Base-by-base conservation (phyloP, 2,888 invertebrate genomes). In the Xanthia icteritia region DNA sequence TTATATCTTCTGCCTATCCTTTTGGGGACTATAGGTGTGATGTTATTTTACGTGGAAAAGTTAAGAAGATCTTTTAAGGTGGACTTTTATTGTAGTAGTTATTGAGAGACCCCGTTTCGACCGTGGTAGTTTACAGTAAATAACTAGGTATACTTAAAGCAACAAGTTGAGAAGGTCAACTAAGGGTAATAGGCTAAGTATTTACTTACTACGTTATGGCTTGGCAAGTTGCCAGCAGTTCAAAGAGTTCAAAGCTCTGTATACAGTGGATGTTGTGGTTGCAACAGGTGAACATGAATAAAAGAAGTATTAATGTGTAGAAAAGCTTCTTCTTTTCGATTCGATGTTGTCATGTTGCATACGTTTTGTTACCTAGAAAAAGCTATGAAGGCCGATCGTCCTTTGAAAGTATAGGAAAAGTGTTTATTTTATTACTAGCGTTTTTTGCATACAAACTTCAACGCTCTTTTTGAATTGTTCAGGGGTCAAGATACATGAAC, bases 111-210 rank as follows among this genome's bases (percentile, higher is more conserved):
- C 17, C 15, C 2, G 27, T 27, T 58, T 58, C 17, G 8, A 17
- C 31, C 13, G 13, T 15, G 5, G 8, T 27, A 48, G 17, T n/a
- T 67, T 27, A 27, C 48, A 39, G 2, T 69, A n/a, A 4, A 42
- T 60, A 61, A 8, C 0, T 9, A 36, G 8, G 15, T 15, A 58
- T 15, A 39, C n/a, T 71, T 20, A 39, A 17, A 72, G 81, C 84
- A 84, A 82, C 80, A 84, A 73, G 84, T 84, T n/a, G 23, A 5
- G 20, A 81, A 66, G 60, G 73, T 73, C 68, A 84, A 17, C 36
- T 36, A 13, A 42, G 51, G 27, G 31, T 65, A 9, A 36, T 3
- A 58, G 61, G 42, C 31, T 66, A 61, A 77, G 31, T 56, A 56
- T 77, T 82, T 65, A 45, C 54, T 54, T 27, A 66, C 27, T 23